Conservation (phyloP, 2,113 vertebrate genomes). For the Nymphicus hollandicus region DNA sequence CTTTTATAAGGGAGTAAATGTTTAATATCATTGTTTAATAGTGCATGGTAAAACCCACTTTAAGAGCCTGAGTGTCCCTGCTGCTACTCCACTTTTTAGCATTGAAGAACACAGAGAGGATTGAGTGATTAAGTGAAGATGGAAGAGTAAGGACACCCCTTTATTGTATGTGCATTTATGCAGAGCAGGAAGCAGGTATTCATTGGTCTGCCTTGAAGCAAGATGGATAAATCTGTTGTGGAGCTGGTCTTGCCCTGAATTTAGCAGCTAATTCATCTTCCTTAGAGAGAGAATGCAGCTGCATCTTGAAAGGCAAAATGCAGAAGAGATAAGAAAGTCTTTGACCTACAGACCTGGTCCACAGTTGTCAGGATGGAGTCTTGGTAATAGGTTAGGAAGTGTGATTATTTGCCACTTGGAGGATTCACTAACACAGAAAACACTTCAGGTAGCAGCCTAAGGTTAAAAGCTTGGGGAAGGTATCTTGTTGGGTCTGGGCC, state of each 20-base stretch:
- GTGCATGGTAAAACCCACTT: not conserved
- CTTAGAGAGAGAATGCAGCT: not conserved
- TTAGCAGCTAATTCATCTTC: not conserved
- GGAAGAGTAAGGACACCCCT: not conserved
- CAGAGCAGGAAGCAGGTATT: not conserved
- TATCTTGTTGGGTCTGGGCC: not conserved
- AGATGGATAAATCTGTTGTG: not conserved
- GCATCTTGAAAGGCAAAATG: not conserved
- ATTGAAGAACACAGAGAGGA: not conserved
- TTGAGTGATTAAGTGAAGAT: not conserved
- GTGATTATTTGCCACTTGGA: not conserved
- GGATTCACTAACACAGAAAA: not conserved
- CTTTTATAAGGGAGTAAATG: slow-evolving; percentile 31
- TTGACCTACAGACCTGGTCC: not conserved
- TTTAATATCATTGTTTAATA: slow-evolving; percentile 10
- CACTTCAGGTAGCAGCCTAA: not conserved
- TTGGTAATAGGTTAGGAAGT: not conserved
- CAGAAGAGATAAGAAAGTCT: not conserved
- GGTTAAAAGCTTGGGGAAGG: not conserved
- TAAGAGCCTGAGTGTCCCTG: not conserved
- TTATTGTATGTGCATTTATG: not conserved
- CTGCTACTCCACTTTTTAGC: not conserved
- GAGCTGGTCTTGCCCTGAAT: not conserved
- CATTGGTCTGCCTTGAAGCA: not conserved
- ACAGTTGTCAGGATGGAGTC: not conserved